These are phyloP conservation scores for Periplaneta americana DNA, from an alignment of 1,140 invertebrate species.

Conservation along the genomic window DNA sequence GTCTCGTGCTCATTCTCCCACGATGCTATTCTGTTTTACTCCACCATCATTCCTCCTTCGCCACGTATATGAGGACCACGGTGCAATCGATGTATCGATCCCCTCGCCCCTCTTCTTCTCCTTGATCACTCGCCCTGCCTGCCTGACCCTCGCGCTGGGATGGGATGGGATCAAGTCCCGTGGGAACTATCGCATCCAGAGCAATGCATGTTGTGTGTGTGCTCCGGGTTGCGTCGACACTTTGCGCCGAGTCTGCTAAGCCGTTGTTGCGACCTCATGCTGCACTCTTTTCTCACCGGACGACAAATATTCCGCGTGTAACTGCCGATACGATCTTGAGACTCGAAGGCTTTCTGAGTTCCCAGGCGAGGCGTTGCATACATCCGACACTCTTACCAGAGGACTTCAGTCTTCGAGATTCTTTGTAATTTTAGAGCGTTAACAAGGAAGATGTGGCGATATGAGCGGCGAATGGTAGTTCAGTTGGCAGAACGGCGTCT, in stretches of 20 bases:
- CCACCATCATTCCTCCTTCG: neutral
- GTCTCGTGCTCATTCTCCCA: neutral
- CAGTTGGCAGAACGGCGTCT: no score
- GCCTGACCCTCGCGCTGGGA: neutral
- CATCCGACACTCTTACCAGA: no score
- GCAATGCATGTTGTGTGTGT: neutral
- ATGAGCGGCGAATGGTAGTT: no score
- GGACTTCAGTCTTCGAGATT: no score
- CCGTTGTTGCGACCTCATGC: neutral
- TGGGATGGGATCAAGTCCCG: neutral
- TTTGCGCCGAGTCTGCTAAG: neutral
- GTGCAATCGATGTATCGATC: neutral
- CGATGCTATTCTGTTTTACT: neutral
- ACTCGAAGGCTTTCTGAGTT: no score
- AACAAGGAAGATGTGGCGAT: no score
- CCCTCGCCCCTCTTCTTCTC: neutral
- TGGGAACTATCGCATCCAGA: neutral
- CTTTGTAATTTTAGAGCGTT: no score
- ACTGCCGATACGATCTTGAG: no score
- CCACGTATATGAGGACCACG: neutral
- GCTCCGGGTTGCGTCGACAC: neutral
- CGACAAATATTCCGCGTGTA: no score
- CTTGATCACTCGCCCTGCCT: neutral
- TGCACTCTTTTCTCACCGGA: neutral
- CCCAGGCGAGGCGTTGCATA: no score